Conservation (phyloP, 2,113 vertebrate species). For the Hiodon tergisus region DNA sequence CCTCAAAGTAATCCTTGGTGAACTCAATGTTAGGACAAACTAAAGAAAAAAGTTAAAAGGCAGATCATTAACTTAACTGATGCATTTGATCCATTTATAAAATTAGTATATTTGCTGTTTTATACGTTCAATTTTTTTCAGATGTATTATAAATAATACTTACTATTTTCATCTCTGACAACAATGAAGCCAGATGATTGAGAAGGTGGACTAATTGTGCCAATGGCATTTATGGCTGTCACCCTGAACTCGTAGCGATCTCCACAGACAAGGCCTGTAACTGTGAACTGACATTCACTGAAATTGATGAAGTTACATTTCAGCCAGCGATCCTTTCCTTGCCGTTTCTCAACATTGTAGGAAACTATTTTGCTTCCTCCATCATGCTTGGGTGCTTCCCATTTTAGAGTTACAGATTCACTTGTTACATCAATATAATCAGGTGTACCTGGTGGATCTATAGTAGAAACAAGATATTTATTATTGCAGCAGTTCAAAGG, state of each 20-base stretch:
- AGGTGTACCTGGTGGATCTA: slow-evolving; percentile 92
- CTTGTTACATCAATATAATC: slow-evolving; percentile 92
- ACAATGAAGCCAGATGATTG: slow-evolving; percentile 93
- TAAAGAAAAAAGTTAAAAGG: slow-evolving; percentile 46
- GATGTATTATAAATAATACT: slow-evolving; percentile 25
- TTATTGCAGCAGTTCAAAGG: neutral
- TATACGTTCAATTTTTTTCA: neutral
- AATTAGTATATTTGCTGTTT: neutral
- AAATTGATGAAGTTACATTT: slow-evolving; percentile 88
- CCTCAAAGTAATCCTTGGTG: slow-evolving; percentile 90
- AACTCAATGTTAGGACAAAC: slow-evolving; percentile 91
- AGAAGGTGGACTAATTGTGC: slow-evolving; percentile 91
- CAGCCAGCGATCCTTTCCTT: slow-evolving; percentile 83
- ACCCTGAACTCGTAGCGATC: slow-evolving; percentile 95
- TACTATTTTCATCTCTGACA: slow-evolving; percentile 92
- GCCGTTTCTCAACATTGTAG: slow-evolving; percentile 90
- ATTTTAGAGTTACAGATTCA: slow-evolving; percentile 89
- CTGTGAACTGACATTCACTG: slow-evolving; percentile 80
- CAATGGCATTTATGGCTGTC: slow-evolving; percentile 91
- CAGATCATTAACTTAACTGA: neutral
- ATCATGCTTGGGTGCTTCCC: slow-evolving; percentile 87
- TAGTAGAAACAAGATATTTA: slow-evolving; percentile 19
- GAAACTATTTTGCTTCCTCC: slow-evolving; percentile 94
- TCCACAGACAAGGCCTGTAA: slow-evolving; percentile 80
- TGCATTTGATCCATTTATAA: neutral